Base-by-base conservation (phyloP, 2,113 vertebrate species). In the Paedocypris sp. region DNA sequence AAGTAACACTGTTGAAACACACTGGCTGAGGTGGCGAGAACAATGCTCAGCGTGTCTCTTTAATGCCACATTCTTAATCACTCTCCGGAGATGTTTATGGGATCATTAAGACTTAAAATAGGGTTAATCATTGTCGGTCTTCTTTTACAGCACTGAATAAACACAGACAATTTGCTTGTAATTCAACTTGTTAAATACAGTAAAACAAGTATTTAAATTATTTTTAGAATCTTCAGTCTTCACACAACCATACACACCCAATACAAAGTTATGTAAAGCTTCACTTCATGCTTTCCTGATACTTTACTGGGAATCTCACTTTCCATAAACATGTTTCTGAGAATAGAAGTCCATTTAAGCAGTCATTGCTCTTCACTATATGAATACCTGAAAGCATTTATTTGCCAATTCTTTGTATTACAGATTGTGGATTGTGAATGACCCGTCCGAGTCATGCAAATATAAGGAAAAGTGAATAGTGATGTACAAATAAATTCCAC, bases 351-450 rank as follows among this genome's bases (percentile, higher is more conserved):
- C 15, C 9, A 12, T 33, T 47, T 46, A 12, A 38, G 49, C 11
- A 42, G 23, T 3, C 13, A 22, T 59, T 13, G 13, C 23, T 28
- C 29, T 19, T 16, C 33, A 48, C 61, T 20, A 2, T 5, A 16
- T 33, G 25, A 20, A 51, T 66, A 61, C 62, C 38, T 20, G 22
- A 29, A 59, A 70, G 60, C 39, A 6, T n/a, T n/a, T n/a, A 41
- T 39, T 42, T 25, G 43, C 4, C 20, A 31, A 65, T 69, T 48
- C 16, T 62, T 39, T 76, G 69, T 69, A 64, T 51, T 42, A 25
- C 4, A 35, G 32, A 23, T 3, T 31, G 60, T 64, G 41, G 20
- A 62, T 46, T 43, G 26, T 50, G 57, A 56, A 11, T 51, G 43
- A 61, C 48, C 56, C 53, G 23, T 64, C 33, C 16, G 29, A 60